Conservation (phyloP, 2,888 invertebrate genomes). For the Aleiodes alternator region DNA sequence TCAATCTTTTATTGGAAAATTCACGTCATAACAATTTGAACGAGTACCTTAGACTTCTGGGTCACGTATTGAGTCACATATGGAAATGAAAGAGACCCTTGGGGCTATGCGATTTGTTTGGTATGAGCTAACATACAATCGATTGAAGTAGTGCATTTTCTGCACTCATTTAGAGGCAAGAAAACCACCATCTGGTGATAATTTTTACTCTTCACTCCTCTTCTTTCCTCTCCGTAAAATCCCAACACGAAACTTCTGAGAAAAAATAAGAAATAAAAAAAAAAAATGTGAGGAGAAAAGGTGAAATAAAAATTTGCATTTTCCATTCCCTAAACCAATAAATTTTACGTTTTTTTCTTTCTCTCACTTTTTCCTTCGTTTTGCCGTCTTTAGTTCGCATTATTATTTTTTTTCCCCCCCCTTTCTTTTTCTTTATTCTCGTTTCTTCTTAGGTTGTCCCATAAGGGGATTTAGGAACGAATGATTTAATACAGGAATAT, state of each 20-base stretch:
- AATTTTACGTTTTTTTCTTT: slow-evolving; percentile 40
- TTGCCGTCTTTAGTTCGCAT: slow-evolving; percentile 41
- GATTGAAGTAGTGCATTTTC: slow-evolving; percentile 17
- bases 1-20: slow-evolving; percentile 1
- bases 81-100: background rate
- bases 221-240: background rate
- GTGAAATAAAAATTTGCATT: slow-evolving; percentile 50
- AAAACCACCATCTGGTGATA: slow-evolving; percentile 44
- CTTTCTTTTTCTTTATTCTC: background rate
- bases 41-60: slow-evolving; percentile 5
- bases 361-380: slow-evolving; percentile 32
- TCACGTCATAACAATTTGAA: slow-evolving; percentile 6
- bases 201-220: slow-evolving; percentile 38
- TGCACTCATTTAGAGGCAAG: background rate
- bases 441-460: slow-evolving; percentile 41
- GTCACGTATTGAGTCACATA: slow-evolving; percentile 11
- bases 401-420: slow-evolving; percentile 23
- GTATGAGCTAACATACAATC: background rate
- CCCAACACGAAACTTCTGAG: slow-evolving; percentile 32
- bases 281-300: background rate
- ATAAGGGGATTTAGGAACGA: slow-evolving; percentile 49
- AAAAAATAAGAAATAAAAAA: background rate
- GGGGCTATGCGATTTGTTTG: background rate
- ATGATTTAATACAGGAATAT: slow-evolving; percentile 50
- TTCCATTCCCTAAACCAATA: slow-evolving; percentile 48